Conservation (phyloP, 2,797 vertebrate species). For the Spea hammondii region DNA sequence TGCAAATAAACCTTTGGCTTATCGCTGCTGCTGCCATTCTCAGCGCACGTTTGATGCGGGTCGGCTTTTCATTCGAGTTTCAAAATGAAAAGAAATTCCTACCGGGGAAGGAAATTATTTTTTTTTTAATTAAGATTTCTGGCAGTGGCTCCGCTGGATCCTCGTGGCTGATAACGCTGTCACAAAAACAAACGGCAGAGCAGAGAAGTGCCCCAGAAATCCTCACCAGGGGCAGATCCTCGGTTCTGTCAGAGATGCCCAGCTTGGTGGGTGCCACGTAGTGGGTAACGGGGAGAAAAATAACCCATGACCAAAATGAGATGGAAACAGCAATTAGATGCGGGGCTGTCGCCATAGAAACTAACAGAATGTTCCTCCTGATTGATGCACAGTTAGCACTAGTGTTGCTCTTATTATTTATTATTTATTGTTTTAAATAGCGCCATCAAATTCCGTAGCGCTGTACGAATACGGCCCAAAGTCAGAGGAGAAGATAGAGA, state of each 20-base stretch:
- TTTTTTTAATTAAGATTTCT: not conserved
- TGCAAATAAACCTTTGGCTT: conserved; percentile 29
- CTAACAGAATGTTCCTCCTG: too few species aligned
- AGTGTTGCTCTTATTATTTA: too few species aligned
- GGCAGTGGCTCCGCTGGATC: fast-evolving
- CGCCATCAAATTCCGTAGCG: too few species aligned
- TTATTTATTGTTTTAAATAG: too few species aligned
- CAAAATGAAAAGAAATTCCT: conserved; percentile 14
- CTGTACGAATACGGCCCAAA: too few species aligned
- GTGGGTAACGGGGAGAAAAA: too few species aligned
- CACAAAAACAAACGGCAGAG: fast-evolving
- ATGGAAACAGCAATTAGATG: too few species aligned
- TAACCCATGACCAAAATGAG: too few species aligned
- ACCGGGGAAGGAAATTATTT: not conserved
- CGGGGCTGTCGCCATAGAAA: too few species aligned
- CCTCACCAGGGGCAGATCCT: not conserved
- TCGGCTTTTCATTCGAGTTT: conserved; percentile 18
- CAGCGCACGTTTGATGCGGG: conserved; percentile 17
- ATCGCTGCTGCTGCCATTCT: conserved; percentile 32
- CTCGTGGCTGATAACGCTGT: fast-evolving
- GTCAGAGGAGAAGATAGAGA: too few species aligned
- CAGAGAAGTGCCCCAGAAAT: not conserved
- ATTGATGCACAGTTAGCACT: too few species aligned
- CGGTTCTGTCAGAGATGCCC: not conserved
- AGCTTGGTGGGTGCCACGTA: not conserved